These are phyloP conservation scores for Octonoba sinensis DNA, from an alignment of 2,888 invertebrate genomes.

Conservation along the genomic window DNA sequence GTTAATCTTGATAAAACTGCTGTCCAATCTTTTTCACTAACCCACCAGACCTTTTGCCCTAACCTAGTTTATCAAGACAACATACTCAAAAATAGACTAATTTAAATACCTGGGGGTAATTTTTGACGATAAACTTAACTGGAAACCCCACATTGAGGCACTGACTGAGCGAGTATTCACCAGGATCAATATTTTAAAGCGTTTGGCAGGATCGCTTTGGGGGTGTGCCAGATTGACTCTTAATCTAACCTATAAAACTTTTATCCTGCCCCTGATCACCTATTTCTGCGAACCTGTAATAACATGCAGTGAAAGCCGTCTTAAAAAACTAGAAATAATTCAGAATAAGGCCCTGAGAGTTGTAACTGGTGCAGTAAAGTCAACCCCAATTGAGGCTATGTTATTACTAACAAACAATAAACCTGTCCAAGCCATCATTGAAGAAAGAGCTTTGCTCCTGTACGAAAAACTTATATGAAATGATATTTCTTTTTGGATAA, in stretches of 20 bases:
- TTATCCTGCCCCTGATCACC: background rate
- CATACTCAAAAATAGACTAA: background rate
- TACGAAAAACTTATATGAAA: too few species aligned
- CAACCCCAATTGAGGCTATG: too few species aligned
- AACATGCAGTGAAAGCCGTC: too few species aligned
- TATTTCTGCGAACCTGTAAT: slow-evolving; percentile 18
- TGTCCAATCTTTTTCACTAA: slow-evolving; percentile 10
- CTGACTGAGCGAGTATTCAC: background rate
- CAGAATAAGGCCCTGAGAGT: slow-evolving; percentile 4
- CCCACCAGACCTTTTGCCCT: background rate
- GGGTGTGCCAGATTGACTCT: background rate
- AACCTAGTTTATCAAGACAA: slow-evolving; percentile 9
- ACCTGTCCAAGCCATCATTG: too few species aligned
- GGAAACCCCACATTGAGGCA: slow-evolving; percentile 6
- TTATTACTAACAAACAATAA: too few species aligned
- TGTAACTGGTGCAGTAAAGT: background rate
- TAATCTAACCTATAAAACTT: slow-evolving; percentile 19
- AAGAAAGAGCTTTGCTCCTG: too few species aligned
- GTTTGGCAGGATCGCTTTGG: slow-evolving; percentile 1
- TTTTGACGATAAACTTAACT: slow-evolving; percentile 17
- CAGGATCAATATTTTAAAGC: slow-evolving; percentile 7
- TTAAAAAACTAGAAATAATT: too few species aligned
- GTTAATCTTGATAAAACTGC: slow-evolving; percentile 21
- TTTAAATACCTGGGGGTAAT: slow-evolving; percentile 21
- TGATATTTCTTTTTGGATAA: too few species aligned